Evolutionary conservation across 2,888 invertebrate genomes (phyloP).

Genomic region (Hymenopus coronatus): DNA sequence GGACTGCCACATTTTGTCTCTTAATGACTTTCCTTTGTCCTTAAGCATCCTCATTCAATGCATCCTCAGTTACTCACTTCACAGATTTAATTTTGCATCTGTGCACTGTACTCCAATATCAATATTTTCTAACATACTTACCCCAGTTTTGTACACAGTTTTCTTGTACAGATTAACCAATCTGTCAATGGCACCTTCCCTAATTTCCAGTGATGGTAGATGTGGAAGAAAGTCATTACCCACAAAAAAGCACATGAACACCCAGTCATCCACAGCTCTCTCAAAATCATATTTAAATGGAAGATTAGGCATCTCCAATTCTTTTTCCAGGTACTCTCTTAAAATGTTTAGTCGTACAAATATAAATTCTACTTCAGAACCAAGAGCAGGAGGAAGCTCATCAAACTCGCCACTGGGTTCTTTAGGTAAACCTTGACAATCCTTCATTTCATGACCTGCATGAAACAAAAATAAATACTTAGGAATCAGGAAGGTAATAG

Average conservation of each 20-base stretch:
- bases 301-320: conserved; percentile 85
- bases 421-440: conserved; percentile 73
- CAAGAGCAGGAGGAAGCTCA: conserved; percentile 59
- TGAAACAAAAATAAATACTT: conserved; percentile 22
- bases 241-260: conserved; percentile 98
- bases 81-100: no score
- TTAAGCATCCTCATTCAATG: background rate
- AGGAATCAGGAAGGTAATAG: background rate
- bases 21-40: no score
- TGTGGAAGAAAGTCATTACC: conserved; percentile 99
- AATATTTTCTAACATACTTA: conserved; percentile 41
- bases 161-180: conserved; percentile 91
- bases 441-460: conserved; percentile 89
- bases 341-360: conserved; percentile 91
- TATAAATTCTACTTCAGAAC: conserved; percentile 81
- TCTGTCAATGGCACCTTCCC: conserved; percentile 94
- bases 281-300: conserved; percentile 96
- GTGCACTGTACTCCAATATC: no score
- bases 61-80: background rate
- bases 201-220: conserved; percentile 94
- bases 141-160: conserved; percentile 88
- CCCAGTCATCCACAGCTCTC: conserved; percentile 96
- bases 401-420: conserved; percentile 57
- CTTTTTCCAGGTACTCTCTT: conserved; percentile 88
- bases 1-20: no score